Evolutionary conservation across 30 jellyfish, hydroid and myxozoan genomes (phyloP), one percentile per base, ranked within the genome.

Genomic region (Hydra vulgaris): DNA sequence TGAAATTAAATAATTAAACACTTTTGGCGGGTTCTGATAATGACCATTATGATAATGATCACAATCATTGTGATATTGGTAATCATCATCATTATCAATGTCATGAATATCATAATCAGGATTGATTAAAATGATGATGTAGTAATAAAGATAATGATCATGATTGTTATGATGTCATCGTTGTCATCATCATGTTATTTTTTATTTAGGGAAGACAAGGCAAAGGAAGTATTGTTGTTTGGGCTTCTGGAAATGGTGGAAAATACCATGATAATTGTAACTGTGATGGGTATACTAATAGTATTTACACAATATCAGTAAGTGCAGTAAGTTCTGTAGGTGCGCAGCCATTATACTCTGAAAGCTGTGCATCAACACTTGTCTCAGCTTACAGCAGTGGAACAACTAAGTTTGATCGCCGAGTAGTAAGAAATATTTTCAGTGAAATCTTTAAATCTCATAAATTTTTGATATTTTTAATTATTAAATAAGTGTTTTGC

Each of bases 231-330:
- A 87, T 93, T 22, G 84, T 87, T 71, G 96, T 93, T 16, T 93
- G 96, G 96, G 99, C 99, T 16, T 93, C 99, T n/a, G 99, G 99
- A 12, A 93, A 93, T 79, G 99, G 99, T 22, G 99, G 99, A 25
- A 68, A 66, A 15, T 17, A 84, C 19, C 66, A 54, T 70, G 98
- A 93, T 80, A 84, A 87, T 77, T 93, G 99, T 73, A 93, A 93
- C 81, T 93, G 99, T 67, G 99, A 93, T 81, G 99, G 99, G 8
- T 93, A 93, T 86, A 93, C 99, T 23, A 93, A 88, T 78, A 93
- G 99, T 72, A 93, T 93, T 22, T 93, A 87, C 88, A 93, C 99
- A 0, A 81, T 93, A 40, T 93, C 99, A 19, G 99, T 94, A n/a
- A 89, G 95, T 22, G 95, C 96, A 25, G 95, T 96, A 0, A 87